Evolutionary conservation across 2,113 vertebrate species (phyloP).

Genomic region (Ceyx margarethae): DNA sequence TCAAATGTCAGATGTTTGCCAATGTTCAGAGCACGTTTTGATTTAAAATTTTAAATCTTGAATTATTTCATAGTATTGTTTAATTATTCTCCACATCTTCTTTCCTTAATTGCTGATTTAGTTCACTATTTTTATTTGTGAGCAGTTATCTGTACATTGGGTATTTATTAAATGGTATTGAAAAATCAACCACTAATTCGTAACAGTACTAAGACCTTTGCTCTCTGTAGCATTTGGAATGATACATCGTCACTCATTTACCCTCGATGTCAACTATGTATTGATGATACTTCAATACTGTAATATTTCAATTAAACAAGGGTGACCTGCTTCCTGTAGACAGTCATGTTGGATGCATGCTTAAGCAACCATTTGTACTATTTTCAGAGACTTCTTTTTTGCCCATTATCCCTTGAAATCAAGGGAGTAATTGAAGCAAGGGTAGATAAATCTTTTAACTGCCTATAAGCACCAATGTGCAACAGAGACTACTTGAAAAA

Average conservation of each 20-base stretch:
- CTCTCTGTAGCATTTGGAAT: background rate
- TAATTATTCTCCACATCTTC: background rate
- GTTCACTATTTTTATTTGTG: background rate
- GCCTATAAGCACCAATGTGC: background rate
- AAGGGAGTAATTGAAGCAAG: background rate
- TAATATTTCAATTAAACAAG: background rate
- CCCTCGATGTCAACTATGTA: accelerated
- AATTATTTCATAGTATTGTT: background rate
- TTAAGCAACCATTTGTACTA: accelerated
- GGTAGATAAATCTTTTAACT: background rate
- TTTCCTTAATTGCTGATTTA: background rate
- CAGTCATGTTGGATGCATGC: background rate
- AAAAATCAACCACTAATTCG: background rate
- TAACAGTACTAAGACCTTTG: background rate
- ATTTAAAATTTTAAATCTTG: background rate
- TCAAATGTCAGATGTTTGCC: background rate
- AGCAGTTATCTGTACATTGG: background rate
- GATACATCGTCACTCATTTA: accelerated
- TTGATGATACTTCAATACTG: background rate
- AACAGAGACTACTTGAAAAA: background rate
- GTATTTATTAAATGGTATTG: background rate
- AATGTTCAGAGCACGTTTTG: background rate
- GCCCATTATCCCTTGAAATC: background rate
- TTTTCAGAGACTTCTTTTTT: background rate
- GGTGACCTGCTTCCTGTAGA: background rate